Evolutionary conservation across 2,113 vertebrate species (phyloP).

Genomic region (Charadrius vociferus): DNA sequence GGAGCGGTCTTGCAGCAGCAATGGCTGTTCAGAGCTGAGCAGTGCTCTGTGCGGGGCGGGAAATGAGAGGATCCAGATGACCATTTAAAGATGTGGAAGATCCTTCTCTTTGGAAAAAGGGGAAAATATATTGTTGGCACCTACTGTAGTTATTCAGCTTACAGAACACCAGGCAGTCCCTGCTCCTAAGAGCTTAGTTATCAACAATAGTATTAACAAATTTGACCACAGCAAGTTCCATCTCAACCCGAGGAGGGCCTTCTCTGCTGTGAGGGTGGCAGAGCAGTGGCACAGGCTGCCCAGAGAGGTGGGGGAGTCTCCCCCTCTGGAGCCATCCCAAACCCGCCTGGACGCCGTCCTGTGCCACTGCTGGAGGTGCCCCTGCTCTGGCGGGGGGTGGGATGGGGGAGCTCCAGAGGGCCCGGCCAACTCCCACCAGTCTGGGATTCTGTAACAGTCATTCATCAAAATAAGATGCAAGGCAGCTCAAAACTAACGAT

Average conservation of each 20-base stretch:
- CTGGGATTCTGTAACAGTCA: background rate
- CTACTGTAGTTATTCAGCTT: background rate
- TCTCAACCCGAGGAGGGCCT: too few species aligned
- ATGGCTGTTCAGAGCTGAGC: background rate
- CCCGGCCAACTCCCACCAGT: too few species aligned
- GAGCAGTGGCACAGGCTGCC: too few species aligned
- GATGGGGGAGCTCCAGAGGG: too few species aligned
- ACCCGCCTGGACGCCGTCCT: too few species aligned
- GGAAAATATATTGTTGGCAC: background rate
- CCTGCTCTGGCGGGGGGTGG: too few species aligned
- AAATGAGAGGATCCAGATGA: background rate
- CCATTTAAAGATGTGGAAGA: background rate
- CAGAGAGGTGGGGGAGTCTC: too few species aligned
- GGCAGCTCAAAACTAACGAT: background rate
- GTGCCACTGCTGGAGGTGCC: too few species aligned
- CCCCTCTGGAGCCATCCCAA: too few species aligned
- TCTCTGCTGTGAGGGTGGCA: too few species aligned
- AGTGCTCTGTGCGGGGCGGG: accelerated
- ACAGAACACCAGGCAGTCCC: background rate
- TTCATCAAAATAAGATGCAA: background rate
- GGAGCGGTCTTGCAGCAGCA: background rate
- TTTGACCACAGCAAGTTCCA: too few species aligned
- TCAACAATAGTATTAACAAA: background rate
- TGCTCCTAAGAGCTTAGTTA: background rate
- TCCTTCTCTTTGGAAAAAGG: background rate